Conservation (phyloP, 2,797 vertebrate genomes). For the Manis pentadactyla region DNA sequence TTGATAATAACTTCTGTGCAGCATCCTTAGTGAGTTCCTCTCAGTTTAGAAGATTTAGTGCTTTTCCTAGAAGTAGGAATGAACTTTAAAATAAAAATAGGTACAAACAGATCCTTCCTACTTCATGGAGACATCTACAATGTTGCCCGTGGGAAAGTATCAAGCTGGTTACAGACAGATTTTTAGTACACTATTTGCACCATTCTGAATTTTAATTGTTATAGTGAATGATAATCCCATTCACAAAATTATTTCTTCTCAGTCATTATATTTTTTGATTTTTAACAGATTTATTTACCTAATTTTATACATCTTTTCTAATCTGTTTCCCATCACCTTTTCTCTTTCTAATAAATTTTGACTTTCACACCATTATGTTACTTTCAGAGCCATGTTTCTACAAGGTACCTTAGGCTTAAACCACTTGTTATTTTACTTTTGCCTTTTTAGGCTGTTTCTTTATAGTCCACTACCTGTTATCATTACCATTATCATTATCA, state of each 20-base stretch:
- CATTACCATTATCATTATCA: constrained; percentile 25
- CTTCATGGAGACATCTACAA: neutral
- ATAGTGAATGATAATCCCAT: neutral
- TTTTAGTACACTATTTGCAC: neutral
- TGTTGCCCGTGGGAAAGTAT: neutral
- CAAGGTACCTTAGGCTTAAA: neutral
- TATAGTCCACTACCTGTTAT: neutral
- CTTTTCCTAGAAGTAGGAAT: neutral
- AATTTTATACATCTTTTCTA: neutral
- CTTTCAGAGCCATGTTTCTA: neutral
- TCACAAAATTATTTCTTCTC: neutral
- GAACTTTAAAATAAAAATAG: constrained; percentile 19
- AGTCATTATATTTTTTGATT: neutral
- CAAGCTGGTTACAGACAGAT: neutral
- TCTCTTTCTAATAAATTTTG: neutral
- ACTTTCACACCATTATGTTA: neutral
- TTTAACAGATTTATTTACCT: neutral
- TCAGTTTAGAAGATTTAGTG: neutral
- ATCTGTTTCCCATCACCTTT: neutral
- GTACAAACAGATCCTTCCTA: neutral
- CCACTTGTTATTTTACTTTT: neutral
- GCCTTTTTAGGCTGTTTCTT: neutral
- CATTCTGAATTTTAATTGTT: neutral
- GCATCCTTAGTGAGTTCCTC: neutral
- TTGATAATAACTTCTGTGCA: neutral